Conservation (phyloP, 2,113 vertebrate species). For the Lota lota region DNA sequence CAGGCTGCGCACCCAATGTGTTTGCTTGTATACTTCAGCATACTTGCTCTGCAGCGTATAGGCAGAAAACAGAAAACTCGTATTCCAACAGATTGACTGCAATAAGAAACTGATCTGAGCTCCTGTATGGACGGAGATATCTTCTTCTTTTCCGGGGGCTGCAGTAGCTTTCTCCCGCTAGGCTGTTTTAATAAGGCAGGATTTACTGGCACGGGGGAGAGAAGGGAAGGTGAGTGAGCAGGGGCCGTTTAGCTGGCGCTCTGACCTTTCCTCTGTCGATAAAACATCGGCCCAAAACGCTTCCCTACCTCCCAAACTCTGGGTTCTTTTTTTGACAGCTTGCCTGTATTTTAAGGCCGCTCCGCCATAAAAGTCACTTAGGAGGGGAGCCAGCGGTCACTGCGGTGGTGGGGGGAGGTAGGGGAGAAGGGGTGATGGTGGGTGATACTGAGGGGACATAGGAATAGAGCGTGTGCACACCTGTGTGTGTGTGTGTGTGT, state of each 20-base stretch:
- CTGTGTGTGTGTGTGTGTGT: neutral
- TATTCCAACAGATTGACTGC: too few species aligned
- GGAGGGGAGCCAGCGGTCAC: neutral
- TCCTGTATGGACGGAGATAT: constrained; percentile 3
- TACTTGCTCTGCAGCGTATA: too few species aligned
- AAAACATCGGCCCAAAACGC: constrained; percentile 5
- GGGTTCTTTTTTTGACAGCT: neutral
- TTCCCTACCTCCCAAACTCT: neutral
- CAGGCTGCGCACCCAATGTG: too few species aligned
- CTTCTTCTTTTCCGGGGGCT: neutral
- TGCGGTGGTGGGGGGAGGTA: neutral
- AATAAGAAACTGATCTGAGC: neutral
- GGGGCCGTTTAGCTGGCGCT: constrained; percentile 12
- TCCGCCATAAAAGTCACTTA: constrained; percentile 42
- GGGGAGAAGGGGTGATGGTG: neutral
- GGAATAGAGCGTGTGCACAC: constrained; percentile 12
- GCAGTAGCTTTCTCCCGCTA: constrained; percentile 7
- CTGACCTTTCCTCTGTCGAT: constrained; percentile 43
- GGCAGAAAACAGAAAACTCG: too few species aligned
- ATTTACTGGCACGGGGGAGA: constrained; percentile 5
- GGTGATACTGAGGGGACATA: neutral
- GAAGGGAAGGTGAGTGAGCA: neutral
- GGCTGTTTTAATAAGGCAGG: constrained; percentile 14
- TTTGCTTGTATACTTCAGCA: too few species aligned
- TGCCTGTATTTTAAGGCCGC: neutral